Percentiles rank a stretch among this genome's conserved stretches.
Conservation (phyloP, 2,888 invertebrate species). For the Antheraea yamamai region DNA sequence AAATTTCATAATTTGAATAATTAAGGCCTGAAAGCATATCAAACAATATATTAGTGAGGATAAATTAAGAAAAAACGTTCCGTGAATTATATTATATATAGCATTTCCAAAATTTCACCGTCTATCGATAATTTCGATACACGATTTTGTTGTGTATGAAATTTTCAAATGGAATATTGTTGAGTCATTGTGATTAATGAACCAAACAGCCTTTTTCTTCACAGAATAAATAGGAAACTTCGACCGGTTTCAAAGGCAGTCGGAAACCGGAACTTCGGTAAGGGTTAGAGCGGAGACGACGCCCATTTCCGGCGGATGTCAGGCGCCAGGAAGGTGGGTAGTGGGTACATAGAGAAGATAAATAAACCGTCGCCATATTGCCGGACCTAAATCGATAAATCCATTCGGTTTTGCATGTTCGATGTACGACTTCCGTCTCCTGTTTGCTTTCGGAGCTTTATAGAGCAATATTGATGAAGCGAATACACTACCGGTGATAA, state of each 20-base stretch:
- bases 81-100: not conserved
- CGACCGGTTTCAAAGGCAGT: constrained; percentile 68
- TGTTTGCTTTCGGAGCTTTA: constrained; percentile 59
- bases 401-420: constrained; percentile 75
- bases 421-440: constrained; percentile 74
- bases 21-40: too few species aligned
- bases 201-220: constrained; percentile 52
- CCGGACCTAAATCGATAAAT: constrained; percentile 76
- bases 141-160: constrained; percentile 14
- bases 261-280: constrained; percentile 80
- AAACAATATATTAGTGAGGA: not conserved
- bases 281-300: constrained; percentile 80
- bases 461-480: constrained; percentile 11
- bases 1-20: too few species aligned
- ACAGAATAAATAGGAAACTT: constrained; percentile 61
- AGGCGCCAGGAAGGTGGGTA: constrained; percentile 76
- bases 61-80: not conserved
- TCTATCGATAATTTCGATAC: not conserved
- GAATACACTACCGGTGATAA: constrained; percentile 15
- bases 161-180: constrained; percentile 16
- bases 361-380: constrained; percentile 78
- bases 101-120: not conserved
- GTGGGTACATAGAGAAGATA: constrained; percentile 65
- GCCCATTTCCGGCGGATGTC: constrained; percentile 77
- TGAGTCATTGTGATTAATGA: constrained; percentile 45